Evolutionary conservation across 1,140 invertebrate species (phyloP).

Genomic region (Meloidogyne exigua): DNA sequence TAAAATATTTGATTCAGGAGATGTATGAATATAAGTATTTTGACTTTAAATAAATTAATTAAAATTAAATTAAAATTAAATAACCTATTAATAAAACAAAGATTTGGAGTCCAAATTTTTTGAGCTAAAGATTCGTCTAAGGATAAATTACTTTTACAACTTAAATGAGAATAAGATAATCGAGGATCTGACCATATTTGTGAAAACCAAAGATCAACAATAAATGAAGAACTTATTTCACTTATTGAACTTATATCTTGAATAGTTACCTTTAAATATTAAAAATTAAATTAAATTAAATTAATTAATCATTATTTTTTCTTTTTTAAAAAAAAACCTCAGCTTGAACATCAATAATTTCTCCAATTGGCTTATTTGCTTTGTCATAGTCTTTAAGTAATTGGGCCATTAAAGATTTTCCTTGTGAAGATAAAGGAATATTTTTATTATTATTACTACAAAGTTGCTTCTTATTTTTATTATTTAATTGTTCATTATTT

Average conservation of each 20-base stretch:
- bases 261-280: slow-evolving; percentile 41
- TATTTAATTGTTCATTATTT: no score
- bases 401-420: slow-evolving; percentile 50
- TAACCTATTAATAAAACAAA: slow-evolving; percentile 51
- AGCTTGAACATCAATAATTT: slow-evolving; percentile 46
- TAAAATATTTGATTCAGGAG: slow-evolving; percentile 50
- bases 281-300: no score
- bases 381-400: slow-evolving; percentile 51
- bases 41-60: slow-evolving; percentile 28
- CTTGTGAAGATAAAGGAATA: slow-evolving; percentile 39
- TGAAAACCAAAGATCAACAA: slow-evolving; percentile 53
- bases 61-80: slow-evolving; percentile 1
- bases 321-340: slow-evolving; percentile 36
- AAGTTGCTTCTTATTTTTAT: not conserved
- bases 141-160: slow-evolving; percentile 48
- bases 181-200: slow-evolving; percentile 53
- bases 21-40: slow-evolving; percentile 29
- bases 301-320: no score
- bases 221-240: slow-evolving; percentile 51
- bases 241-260: slow-evolving; percentile 53
- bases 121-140: slow-evolving; percentile 48
- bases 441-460: no score
- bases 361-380: slow-evolving; percentile 42
- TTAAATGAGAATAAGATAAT: slow-evolving; percentile 48
- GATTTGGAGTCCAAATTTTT: slow-evolving; percentile 50